These are phyloP conservation scores for Glaucomys volans DNA, from an alignment of 2,113 vertebrate species.

Conservation along the genomic window DNA sequence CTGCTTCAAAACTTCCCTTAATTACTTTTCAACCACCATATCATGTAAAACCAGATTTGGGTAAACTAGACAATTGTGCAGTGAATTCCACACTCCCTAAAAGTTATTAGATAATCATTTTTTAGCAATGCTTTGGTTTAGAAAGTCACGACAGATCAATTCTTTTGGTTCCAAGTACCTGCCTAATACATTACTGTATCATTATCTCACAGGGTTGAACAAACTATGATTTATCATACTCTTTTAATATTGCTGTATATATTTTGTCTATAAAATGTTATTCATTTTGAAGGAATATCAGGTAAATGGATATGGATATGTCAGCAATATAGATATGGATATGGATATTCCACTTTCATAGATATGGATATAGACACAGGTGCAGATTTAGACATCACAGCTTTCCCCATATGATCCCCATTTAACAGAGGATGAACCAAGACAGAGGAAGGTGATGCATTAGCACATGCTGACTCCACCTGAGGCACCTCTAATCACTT, in stretches of 20 bases:
- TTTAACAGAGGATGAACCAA: neutral
- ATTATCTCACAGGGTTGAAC: neutral
- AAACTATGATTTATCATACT: neutral
- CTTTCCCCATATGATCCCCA: neutral
- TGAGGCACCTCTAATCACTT: neutral
- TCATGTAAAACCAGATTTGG: constrained; percentile 31
- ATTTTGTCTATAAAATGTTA: neutral
- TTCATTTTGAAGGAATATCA: constrained; percentile 11
- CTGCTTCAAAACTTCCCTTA: neutral
- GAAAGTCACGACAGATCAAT: constrained; percentile 11
- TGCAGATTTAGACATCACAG: neutral
- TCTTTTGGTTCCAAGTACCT: constrained; percentile 45
- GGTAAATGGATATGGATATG: neutral
- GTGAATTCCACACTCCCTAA: neutral
- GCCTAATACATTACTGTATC: neutral
- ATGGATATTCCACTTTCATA: neutral
- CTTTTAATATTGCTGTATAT: neutral
- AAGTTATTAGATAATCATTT: constrained; percentile 37
- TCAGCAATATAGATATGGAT: neutral
- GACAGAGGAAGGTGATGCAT: neutral
- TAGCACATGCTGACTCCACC: neutral
- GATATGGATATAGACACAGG: neutral
- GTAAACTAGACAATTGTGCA: constrained; percentile 8
- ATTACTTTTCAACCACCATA: constrained; percentile 29
- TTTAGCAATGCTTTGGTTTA: constrained; percentile 18